Conservation (phyloP, 2,797 vertebrate genomes). For the Oryzias dopingdopingensis region DNA sequence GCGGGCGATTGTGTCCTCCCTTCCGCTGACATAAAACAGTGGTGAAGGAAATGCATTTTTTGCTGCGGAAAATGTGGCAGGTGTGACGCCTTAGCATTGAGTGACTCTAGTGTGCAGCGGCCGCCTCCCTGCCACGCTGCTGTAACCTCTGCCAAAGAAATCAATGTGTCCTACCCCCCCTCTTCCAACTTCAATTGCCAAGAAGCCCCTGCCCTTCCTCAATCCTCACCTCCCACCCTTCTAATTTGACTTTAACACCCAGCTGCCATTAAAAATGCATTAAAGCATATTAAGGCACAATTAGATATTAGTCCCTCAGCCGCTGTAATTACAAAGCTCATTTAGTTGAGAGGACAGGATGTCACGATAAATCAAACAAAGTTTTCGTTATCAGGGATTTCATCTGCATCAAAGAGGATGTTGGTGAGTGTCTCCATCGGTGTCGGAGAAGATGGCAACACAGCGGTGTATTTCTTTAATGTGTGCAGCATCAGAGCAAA, state of each 20-base stretch:
- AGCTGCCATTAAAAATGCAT: slow-evolving; percentile 80
- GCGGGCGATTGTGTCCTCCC: slow-evolving; percentile 52
- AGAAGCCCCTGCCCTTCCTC: slow-evolving; percentile 46
- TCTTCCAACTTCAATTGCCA: slow-evolving; percentile 42
- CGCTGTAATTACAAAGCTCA: slow-evolving; percentile 68
- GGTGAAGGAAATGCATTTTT: slow-evolving; percentile 46
- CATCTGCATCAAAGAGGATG: slow-evolving; percentile 48
- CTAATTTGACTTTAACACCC: slow-evolving; percentile 66
- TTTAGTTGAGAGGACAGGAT: slow-evolving; percentile 45
- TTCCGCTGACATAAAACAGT: slow-evolving; percentile 51
- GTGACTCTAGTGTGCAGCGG: slow-evolving; percentile 57
- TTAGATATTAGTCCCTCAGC: slow-evolving; percentile 80
- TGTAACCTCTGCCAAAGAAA: slow-evolving; percentile 63
- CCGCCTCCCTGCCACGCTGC: slow-evolving; percentile 48
- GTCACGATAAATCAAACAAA: slow-evolving; percentile 59
- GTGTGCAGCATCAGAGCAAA: too few species aligned
- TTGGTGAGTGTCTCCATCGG: slow-evolving; percentile 19
- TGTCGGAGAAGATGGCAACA: too few species aligned
- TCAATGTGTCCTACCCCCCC: slow-evolving; percentile 61
- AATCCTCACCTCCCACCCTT: slow-evolving; percentile 47
- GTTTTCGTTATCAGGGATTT: slow-evolving; percentile 55
- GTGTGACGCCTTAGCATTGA: slow-evolving; percentile 43
- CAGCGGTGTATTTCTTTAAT: too few species aligned
- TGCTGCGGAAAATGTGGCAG: slow-evolving; percentile 27
- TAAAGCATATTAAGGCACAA: slow-evolving; percentile 79